A percentile compares a stretch with the other conserved stretches of the same genome.
These are phyloP conservation scores for Drosophila helvetica DNA, from an alignment of 2,888 invertebrate species.

Conservation along the genomic window DNA sequence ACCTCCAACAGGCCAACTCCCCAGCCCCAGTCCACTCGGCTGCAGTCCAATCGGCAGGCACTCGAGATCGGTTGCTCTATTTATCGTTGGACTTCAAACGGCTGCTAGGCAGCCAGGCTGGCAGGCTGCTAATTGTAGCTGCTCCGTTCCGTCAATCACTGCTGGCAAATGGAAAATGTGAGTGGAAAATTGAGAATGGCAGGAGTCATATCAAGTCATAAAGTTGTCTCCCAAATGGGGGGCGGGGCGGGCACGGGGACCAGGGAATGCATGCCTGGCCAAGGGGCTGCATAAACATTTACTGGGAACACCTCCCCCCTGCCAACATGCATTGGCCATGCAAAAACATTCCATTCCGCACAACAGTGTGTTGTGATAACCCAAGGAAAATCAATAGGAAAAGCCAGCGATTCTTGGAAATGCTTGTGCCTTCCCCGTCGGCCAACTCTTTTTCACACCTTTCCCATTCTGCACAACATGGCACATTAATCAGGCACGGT, in stretches of 20 bases:
- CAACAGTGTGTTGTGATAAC: slow-evolving; percentile 19
- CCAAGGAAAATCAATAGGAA: slow-evolving; percentile 30
- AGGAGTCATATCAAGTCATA: slow-evolving; percentile 23
- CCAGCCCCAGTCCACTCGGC: not conserved
- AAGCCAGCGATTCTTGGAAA: slow-evolving; percentile 23
- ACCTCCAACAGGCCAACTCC: slow-evolving; percentile 9
- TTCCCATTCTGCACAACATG: slow-evolving; percentile 30
- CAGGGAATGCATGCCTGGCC: slow-evolving; percentile 13
- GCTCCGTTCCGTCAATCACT: slow-evolving; percentile 54
- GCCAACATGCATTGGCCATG: slow-evolving; percentile 2
- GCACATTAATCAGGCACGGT: slow-evolving; percentile 42
- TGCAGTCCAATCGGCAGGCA: slow-evolving; percentile 7
- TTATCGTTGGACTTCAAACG: slow-evolving; percentile 53
- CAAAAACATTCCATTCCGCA: slow-evolving; percentile 2
- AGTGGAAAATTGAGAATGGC: slow-evolving; percentile 30
- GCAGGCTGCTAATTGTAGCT: slow-evolving; percentile 47
- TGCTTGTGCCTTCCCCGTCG: not conserved
- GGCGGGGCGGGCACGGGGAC: not conserved
- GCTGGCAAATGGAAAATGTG: slow-evolving; percentile 1
- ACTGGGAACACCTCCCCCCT: slow-evolving; percentile 11
- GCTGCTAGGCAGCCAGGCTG: slow-evolving; percentile 12
- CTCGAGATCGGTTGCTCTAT: slow-evolving; percentile 56
- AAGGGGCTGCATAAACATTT: slow-evolving; percentile 38
- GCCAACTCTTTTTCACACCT: slow-evolving; percentile 41
- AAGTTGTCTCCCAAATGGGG: slow-evolving; percentile 18